Percentiles rank a stretch among this genome's conserved stretches.
Conservation (phyloP, 2,113 vertebrate species). For the Siniperca chuatsi region DNA sequence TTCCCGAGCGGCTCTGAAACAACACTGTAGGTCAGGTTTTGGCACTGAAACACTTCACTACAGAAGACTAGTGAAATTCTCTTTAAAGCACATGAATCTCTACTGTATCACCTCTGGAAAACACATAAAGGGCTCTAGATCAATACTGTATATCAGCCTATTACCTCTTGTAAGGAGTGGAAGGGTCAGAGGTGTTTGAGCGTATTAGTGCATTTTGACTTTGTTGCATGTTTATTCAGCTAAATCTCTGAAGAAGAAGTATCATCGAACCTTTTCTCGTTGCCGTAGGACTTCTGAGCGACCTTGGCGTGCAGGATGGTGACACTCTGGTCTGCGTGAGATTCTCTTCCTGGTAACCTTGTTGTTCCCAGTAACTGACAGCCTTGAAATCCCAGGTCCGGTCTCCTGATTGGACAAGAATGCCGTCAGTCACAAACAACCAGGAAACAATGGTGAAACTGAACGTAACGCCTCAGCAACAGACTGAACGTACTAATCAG, state of each 20-base stretch:
- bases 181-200: background rate
- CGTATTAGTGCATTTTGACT: background rate
- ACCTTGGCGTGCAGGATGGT: slow-evolving; percentile 94
- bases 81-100: too few species aligned
- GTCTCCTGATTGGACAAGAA: slow-evolving; percentile 63
- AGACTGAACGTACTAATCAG: too few species aligned
- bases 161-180: background rate
- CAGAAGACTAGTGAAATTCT: too few species aligned
- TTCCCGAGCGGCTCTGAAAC: background rate
- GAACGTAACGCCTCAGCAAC: too few species aligned
- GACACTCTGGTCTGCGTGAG: slow-evolving; percentile 87
- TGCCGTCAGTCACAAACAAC: background rate
- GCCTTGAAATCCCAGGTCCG: slow-evolving; percentile 52
- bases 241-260: background rate
- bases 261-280: slow-evolving; percentile 90
- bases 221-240: background rate
- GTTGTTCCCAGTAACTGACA: slow-evolving; percentile 65
- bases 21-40: background rate
- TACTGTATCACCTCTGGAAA: too few species aligned
- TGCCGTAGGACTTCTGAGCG: slow-evolving; percentile 97
- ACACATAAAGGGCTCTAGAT: too few species aligned
- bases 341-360: slow-evolving; percentile 79
- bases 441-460: background rate
- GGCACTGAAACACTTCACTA: too few species aligned
- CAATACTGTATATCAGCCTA: too few species aligned